A percentile compares a stretch with the other conserved stretches of the same genome.
Evolutionary conservation across 2,797 vertebrate species (phyloP).

Genomic region (Bufotes viridis): DNA sequence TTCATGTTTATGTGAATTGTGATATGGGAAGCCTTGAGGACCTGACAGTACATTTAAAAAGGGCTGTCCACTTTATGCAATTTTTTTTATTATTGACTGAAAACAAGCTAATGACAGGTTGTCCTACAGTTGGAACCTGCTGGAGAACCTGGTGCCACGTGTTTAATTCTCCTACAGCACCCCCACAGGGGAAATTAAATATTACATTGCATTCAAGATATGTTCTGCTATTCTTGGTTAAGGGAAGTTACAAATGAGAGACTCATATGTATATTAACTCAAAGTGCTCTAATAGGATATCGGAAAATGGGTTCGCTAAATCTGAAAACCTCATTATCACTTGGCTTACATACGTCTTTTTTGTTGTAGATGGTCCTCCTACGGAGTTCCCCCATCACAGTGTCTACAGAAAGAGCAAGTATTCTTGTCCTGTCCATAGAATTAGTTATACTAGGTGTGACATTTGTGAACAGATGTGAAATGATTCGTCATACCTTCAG

Average conservation of each 20-base stretch:
- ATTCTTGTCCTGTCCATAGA: background rate
- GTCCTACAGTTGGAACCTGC: background rate
- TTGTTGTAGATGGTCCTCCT: no score
- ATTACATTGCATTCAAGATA: background rate
- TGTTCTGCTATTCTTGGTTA: background rate
- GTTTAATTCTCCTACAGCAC: background rate
- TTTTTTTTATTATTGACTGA: no score
- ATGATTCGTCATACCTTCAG: conserved; percentile 81
- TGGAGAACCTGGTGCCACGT: background rate
- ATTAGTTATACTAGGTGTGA: background rate
- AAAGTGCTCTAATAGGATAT: background rate
- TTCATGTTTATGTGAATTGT: no score
- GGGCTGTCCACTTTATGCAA: no score
- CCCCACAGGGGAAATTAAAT: background rate
- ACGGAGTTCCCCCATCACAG: background rate
- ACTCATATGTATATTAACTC: background rate
- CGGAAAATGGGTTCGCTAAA: background rate
- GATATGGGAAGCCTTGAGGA: no score
- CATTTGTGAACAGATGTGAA: background rate
- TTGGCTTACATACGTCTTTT: no score
- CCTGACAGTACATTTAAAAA: no score
- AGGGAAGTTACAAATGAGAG: no score
- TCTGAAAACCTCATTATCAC: no score
- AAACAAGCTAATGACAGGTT: no score
- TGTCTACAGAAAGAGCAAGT: background rate